Conservation (phyloP, 2,888 invertebrate species). For the Uropetala carovei region DNA sequence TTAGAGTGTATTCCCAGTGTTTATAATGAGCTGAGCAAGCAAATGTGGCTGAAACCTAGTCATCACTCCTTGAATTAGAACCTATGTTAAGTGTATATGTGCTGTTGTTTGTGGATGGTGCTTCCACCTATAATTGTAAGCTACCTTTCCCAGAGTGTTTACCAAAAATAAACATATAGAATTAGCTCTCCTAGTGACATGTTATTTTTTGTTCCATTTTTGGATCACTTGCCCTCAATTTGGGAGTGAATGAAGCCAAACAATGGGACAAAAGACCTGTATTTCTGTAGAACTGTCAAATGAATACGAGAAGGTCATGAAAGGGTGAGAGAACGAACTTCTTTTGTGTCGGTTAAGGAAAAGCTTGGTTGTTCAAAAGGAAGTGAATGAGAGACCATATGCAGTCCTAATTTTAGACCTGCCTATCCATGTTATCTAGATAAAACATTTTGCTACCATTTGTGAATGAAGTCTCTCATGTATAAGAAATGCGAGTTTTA, state of each 20-base stretch:
- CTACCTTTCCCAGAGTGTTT: background rate
- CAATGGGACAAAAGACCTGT: conserved; percentile 5
- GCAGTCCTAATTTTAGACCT: conserved; percentile 31
- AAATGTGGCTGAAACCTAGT: conserved; percentile 47
- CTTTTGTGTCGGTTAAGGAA: background rate
- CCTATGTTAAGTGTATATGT: conserved; percentile 10
- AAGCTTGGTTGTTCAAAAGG: background rate
- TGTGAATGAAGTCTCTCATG: background rate
- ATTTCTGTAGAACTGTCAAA: background rate
- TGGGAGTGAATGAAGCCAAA: conserved; percentile 4
- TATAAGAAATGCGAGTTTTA: conserved; percentile 28
- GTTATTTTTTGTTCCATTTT: conserved; percentile 22
- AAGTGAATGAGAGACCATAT: background rate
- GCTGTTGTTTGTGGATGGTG: conserved; percentile 46
- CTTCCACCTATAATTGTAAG: conserved; percentile 16
- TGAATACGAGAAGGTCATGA: conserved; percentile 18
- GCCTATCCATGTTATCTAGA: conserved; percentile 42
- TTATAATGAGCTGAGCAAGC: conserved; percentile 28
- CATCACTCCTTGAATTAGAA: conserved; percentile 39
- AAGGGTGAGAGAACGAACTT: background rate
- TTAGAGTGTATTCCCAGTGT: conserved; percentile 38
- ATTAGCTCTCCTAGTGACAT: conserved; percentile 24
- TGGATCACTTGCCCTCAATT: conserved; percentile 34
- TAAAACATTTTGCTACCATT: background rate
- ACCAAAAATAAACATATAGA: conserved; percentile 51